Base-by-base conservation (phyloP, 2,888 invertebrate species). In the Aleiodes leptofemur region DNA sequence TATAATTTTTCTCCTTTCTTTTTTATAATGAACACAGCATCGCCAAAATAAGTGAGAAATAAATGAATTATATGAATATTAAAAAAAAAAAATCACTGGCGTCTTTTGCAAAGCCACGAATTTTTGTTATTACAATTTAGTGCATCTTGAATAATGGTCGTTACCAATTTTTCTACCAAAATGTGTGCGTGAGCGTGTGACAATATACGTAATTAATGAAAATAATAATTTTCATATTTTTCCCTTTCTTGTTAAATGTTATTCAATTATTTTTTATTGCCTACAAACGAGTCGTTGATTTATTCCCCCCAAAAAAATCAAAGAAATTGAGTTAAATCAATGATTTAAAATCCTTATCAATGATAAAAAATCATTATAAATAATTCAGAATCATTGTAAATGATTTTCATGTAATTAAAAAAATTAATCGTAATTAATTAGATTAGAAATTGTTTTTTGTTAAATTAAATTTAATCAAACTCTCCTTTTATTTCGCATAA, bases 91-190 rank as follows among this genome's bases (percentile, higher is more conserved):
- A 43, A 43, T 43, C 43, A 38, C 6, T 43, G 43, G 43, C 9
- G 8, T 8, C 4, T 43, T 43, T 43, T 43, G 43, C 8, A 11
- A 9, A 11, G 43, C 43, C 43, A 5, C 1, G 38, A 38, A 43
- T 8, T 43, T 43, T 43, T 43, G 43, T 43, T 43, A 43, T 43
- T 43, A 38, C 29, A 61, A 61, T 61, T 61, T 61, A 14, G 61
- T 29, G 34, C 34, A 61, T 61, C 34, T 61, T 61, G 11, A 61
- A 38, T 61, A 61, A 61, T 43, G 61, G 34, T 61, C 13, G 38
- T 61, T n/a, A 61, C 34, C 38, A 61, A 61, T 61, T 61, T 59
- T 61, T 61, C 61, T 61, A 61, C 61, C 61, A 61, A 61, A 59
- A 34, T 34, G 61, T 61, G 61, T n/a, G n/a, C 2, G 34, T 61